phyloP scores from a whole-genome alignment of 2,888 invertebrate species.

The Rhodophaea formosa region DNA sequence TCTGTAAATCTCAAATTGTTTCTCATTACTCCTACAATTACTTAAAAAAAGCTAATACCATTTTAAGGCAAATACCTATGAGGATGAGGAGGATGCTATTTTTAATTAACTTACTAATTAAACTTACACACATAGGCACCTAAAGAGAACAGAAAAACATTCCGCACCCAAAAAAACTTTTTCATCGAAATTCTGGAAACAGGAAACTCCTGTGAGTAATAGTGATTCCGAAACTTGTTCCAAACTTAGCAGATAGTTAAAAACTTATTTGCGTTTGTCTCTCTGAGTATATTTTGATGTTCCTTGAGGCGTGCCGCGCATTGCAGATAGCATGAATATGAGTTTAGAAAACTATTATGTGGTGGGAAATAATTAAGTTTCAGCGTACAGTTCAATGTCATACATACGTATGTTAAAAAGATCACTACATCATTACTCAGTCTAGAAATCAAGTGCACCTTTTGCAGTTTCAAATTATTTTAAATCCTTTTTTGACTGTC shows the following conservation, averaged over 20 bases:
- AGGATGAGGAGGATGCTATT: neutral
- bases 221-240: conserved; percentile 6
- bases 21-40: too few relatives aligned
- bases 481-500: too few relatives aligned
- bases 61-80: neutral
- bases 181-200: conserved; percentile 8
- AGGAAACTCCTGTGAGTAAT: conserved; percentile 5
- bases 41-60: too few relatives aligned
- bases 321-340: neutral
- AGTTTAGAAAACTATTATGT: neutral
- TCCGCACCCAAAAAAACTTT: conserved; percentile 4
- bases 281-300: conserved; percentile 3
- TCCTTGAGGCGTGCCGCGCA: neutral
- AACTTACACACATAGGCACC: neutral
- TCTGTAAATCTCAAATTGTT: too few relatives aligned
- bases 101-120: neutral
- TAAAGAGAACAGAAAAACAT: conserved; percentile 1
- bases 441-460: neutral
- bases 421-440: neutral
- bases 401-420: too few relatives aligned
- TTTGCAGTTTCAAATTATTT: neutral
- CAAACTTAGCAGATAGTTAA: conserved; percentile 12
- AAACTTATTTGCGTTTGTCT: conserved; percentile 16
- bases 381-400: neutral
- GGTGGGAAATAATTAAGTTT: neutral